Evolutionary conservation across 2,113 vertebrate genomes (phyloP).

Genomic region (Microtus oregoni): DNA sequence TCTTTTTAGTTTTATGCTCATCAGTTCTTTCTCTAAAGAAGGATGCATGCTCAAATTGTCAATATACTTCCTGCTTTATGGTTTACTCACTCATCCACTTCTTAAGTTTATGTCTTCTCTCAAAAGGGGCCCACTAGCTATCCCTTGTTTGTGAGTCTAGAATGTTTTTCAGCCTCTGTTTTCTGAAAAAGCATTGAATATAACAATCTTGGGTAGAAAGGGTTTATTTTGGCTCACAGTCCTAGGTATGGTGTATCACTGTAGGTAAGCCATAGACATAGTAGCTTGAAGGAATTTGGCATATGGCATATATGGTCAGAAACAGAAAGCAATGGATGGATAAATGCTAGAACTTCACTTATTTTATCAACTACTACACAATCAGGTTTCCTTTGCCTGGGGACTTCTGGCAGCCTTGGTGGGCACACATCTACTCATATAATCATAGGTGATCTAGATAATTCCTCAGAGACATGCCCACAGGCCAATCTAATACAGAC

Average conservation of each 20-base stretch:
- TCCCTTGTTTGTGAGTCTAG: background rate
- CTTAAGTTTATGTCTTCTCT: background rate
- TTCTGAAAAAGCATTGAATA: background rate
- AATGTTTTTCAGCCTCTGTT: background rate
- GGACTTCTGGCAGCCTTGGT: background rate
- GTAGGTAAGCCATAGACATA: background rate
- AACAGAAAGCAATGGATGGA: background rate
- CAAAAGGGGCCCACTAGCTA: background rate
- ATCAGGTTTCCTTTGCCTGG: background rate
- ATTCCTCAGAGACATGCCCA: background rate
- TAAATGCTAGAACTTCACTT: background rate
- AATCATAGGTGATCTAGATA: background rate
- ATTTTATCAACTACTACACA: background rate
- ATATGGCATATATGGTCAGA: background rate
- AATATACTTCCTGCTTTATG: background rate
- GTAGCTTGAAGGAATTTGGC: background rate
- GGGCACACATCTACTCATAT: too few relatives aligned
- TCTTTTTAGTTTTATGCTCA: background rate
- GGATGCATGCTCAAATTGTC: background rate
- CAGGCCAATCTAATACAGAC: background rate
- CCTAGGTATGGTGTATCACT: background rate
- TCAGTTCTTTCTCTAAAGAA: background rate
- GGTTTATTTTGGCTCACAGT: background rate
- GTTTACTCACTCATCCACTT: background rate
- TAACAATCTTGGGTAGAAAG: background rate